Conservation (phyloP, 2,888 invertebrate species). For the Coenonympha glycerion region DNA sequence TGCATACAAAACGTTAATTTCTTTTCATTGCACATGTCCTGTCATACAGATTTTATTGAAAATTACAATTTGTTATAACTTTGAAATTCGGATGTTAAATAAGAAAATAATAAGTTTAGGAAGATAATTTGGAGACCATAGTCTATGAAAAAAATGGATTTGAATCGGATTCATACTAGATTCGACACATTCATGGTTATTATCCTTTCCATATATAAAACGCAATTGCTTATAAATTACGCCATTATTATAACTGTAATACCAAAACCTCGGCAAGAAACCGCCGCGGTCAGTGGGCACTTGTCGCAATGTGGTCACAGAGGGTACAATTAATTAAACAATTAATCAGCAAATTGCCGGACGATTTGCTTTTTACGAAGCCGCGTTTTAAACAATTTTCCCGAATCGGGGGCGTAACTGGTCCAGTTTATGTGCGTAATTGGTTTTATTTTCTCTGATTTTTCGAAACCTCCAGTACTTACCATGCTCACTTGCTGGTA, state of each 20-base stretch:
- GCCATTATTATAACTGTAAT: constrained; percentile 30
- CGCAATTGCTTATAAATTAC: constrained; percentile 18
- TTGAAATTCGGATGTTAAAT: too few species aligned
- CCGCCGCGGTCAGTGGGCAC: constrained; percentile 29
- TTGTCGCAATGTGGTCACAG: constrained; percentile 44
- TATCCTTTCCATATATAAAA: background rate
- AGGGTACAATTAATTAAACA: constrained; percentile 73
- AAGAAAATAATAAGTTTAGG: too few species aligned
- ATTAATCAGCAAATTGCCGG: constrained; percentile 72
- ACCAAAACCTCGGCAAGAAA: constrained; percentile 28
- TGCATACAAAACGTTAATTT: too few species aligned
- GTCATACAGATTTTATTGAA: too few species aligned
- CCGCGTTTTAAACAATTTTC: constrained; percentile 60
- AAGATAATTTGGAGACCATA: too few species aligned
- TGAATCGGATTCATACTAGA: too few species aligned
- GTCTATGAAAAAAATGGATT: too few species aligned
- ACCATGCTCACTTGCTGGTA: too few species aligned
- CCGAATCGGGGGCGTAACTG: constrained; percentile 29
- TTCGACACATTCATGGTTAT: too few species aligned
- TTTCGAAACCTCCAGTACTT: background rate
- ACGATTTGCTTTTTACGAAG: constrained; percentile 66
- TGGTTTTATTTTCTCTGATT: constrained; percentile 9
- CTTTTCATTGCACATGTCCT: too few species aligned
- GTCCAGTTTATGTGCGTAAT: constrained; percentile 23
- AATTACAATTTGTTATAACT: too few species aligned